Evolutionary conservation across 2,888 invertebrate species (phyloP).

Genomic region (Temnothorax ravouxi): DNA sequence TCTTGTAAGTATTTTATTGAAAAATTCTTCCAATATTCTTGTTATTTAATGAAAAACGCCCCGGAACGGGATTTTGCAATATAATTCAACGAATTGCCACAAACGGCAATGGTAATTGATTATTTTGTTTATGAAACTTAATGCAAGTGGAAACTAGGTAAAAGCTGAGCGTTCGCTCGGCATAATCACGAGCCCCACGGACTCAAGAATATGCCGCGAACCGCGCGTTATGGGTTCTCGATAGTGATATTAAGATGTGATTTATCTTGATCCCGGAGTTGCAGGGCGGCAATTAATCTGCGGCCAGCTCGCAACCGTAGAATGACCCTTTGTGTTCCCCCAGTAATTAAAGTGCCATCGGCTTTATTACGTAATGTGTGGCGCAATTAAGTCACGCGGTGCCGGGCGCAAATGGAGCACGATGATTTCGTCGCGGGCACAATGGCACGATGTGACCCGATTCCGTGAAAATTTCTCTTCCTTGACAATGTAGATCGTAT

Average conservation of each 20-base stretch:
- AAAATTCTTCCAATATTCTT: background rate
- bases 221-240: conserved; percentile 3
- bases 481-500: conserved; percentile 1
- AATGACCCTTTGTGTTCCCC: conserved; percentile 48
- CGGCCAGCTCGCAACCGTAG: conserved; percentile 15
- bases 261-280: conserved; percentile 29
- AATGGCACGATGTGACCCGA: conserved; percentile 36
- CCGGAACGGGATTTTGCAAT: background rate
- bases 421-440: conserved; percentile 37
- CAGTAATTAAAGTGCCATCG: conserved; percentile 51
- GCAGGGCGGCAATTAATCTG: conserved; percentile 30
- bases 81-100: background rate
- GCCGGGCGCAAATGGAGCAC: conserved; percentile 11
- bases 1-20: background rate
- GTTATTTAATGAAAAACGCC: background rate
- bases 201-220: background rate
- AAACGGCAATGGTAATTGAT: background rate
- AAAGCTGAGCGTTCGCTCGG: background rate
- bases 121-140: background rate
- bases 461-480: conserved; percentile 16
- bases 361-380: conserved; percentile 56
- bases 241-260: conserved; percentile 33
- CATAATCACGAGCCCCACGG: background rate
- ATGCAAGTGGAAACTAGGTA: background rate
- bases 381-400: conserved; percentile 54